Percentiles rank a stretch among this genome's conserved stretches.
Conservation (phyloP, 1,140 invertebrate genomes). For the Oreohelix idahoensis region DNA sequence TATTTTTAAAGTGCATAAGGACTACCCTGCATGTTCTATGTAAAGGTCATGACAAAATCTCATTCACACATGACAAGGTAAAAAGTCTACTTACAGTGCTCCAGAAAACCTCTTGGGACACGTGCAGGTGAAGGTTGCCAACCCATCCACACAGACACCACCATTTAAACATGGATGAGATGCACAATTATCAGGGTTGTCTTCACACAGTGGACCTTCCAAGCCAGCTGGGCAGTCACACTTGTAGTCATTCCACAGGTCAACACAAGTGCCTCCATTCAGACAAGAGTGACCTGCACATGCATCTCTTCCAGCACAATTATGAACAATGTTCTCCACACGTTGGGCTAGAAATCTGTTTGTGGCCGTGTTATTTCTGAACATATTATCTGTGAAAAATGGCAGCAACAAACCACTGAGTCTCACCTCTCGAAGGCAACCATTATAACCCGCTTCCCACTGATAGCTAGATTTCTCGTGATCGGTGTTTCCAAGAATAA, state of each 20-base stretch:
- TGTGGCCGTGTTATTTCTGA: slow-evolving; percentile 6
- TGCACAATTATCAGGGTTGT: slow-evolving; percentile 78
- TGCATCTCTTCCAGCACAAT: background rate
- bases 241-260: slow-evolving; percentile 67
- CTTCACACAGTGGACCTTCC: slow-evolving; percentile 76
- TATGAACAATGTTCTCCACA: background rate
- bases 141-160: slow-evolving; percentile 59
- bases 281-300: slow-evolving; percentile 66
- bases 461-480: background rate
- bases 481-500: background rate
- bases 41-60: no score
- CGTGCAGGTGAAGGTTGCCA: slow-evolving; percentile 53
- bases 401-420: slow-evolving; percentile 88
- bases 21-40: no score
- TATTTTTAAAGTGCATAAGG: no score
- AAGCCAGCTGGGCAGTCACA: slow-evolving; percentile 80
- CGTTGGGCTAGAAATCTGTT: background rate
- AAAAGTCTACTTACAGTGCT: slow-evolving; percentile 2
- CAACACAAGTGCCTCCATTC: slow-evolving; percentile 71
- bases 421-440: slow-evolving; percentile 91
- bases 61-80: no score
- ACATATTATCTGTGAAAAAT: slow-evolving; percentile 80
- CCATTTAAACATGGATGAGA: slow-evolving; percentile 84
- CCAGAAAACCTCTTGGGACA: slow-evolving; percentile 52
- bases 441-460: slow-evolving; percentile 72